Base-by-base conservation (phyloP, 2,797 vertebrate species). In the Pseudopleuronectes americanus region DNA sequence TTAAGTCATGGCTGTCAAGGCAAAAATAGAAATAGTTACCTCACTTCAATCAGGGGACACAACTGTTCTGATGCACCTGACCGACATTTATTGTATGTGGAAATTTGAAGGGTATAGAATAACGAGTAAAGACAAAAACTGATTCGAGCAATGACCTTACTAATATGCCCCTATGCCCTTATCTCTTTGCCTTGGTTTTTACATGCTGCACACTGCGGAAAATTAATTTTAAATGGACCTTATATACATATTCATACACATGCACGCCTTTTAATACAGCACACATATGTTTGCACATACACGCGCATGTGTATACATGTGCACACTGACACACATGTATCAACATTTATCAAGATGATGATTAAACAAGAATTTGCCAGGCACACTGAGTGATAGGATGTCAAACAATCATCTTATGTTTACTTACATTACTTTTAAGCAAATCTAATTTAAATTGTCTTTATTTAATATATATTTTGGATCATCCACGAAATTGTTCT, bases 1-100 rank as follows among this genome's bases (percentile, higher is more conserved):
- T 76, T 80, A 80, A 83, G 76, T 74, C 77, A 68, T 23, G 22
- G 60, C 78, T 75, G 85, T 83, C 56, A 49, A n/a, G 49, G 71
- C 45, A 31, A 57, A 64, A 68, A 38, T 4, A 55, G 24, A 66
- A 16, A 21, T 22, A 26, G 8, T 10, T 10, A 45, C 52, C 63
- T 57, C 51, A 22, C 62, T 38, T 9, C 54, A 43, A 6, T 14
- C 24, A 51, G 21, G 41, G 17, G 23, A 28, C 26, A 8, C n/a
- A 24, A 17, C 16, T 28, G 7, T 47, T 6, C 53, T 17, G 12
- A 60, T 23, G 45, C 63, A 21, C 26, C 45, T 4, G 16, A 71
- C 64, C 56, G 9, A 26, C 10, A 33, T 58, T 74, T 59, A 43
- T 10, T 43, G 12, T 55, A 23, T 2, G 1, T 22, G 17, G 17